Percentiles rank a stretch among this genome's conserved stretches.
phyloP scores from a whole-genome alignment of 1,140 invertebrate species.

The Drosophila littoralis region DNA sequence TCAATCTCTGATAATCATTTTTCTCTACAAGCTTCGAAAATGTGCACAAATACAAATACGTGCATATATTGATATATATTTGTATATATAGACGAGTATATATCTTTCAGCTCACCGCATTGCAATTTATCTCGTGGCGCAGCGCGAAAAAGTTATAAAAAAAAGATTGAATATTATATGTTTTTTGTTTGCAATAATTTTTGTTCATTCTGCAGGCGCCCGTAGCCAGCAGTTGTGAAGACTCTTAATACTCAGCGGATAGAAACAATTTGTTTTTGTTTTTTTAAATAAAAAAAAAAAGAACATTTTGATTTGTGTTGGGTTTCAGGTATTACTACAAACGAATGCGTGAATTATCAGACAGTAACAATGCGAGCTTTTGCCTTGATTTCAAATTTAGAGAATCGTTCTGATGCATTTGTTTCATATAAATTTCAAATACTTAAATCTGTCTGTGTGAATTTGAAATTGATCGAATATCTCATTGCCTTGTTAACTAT shows the following conservation, averaged over 20 bases:
- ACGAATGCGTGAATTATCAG: not conserved
- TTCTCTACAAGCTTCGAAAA: conserved; percentile 36
- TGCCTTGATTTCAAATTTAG: not conserved
- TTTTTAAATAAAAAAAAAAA: too few species aligned
- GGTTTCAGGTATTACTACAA: not conserved
- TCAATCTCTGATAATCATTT: conserved; percentile 79
- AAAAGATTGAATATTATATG: conserved; percentile 10
- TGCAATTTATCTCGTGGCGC: conserved; percentile 28
- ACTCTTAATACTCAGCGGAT: conserved; percentile 1
- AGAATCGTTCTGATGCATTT: not conserved
- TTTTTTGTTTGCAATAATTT: conserved; percentile 18
- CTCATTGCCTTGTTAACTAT: too few species aligned
- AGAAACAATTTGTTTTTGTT: not conserved
- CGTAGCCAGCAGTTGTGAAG: not conserved
- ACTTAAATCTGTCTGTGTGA: too few species aligned
- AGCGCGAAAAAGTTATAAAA: conserved; percentile 1
- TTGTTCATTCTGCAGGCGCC: conserved; percentile 20
- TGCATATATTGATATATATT: not conserved
- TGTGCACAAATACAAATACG: conserved; percentile 6
- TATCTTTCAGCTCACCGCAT: conserved; percentile 17
- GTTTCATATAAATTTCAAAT: too few species aligned
- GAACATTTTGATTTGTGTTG: not conserved
- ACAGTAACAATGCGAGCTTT: not conserved
- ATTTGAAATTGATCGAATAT: too few species aligned
- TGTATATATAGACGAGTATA: not conserved